phyloP scores from a whole-genome alignment of 1,140 invertebrate species.

The Acromyrmex heyeri region DNA sequence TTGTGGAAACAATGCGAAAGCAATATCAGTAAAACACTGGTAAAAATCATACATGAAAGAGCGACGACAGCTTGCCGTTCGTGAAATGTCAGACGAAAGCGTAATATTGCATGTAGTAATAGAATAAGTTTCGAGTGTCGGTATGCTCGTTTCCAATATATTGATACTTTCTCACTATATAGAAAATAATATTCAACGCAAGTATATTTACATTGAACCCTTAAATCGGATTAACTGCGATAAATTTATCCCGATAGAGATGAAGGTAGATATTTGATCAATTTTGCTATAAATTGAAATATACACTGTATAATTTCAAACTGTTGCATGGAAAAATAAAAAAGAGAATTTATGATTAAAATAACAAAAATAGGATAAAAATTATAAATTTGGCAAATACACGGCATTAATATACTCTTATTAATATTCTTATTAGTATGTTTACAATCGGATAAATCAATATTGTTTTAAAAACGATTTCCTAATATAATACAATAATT shows the following conservation, averaged over 20 bases:
- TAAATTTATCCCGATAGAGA: not conserved
- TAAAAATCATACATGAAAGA: constrained; percentile 45
- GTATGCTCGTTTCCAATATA: not conserved
- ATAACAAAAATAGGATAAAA: not conserved
- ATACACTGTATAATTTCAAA: not conserved
- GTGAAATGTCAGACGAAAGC: constrained; percentile 44
- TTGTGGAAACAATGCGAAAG: constrained; percentile 15
- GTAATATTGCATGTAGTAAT: constrained; percentile 44
- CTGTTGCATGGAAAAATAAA: not conserved
- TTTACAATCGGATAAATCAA: not conserved
- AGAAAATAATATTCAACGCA: constrained; percentile 11
- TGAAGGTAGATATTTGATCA: not conserved
- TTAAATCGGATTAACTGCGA: constrained; percentile 3
- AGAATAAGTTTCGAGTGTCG: constrained; percentile 38
- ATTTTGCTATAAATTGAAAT: constrained; percentile 5
- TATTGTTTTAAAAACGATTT: not conserved
- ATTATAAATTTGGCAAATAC: not conserved
- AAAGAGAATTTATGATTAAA: not conserved
- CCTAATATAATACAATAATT: not conserved
- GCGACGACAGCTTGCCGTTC: constrained; percentile 35
- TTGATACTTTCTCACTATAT: not conserved
- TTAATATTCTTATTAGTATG: too few relatives aligned
- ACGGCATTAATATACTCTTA: not conserved
- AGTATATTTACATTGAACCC: not conserved
- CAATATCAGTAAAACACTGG: not conserved